Base-by-base conservation (phyloP, 2,797 vertebrate genomes). In the Sardinella longiceps region DNA sequence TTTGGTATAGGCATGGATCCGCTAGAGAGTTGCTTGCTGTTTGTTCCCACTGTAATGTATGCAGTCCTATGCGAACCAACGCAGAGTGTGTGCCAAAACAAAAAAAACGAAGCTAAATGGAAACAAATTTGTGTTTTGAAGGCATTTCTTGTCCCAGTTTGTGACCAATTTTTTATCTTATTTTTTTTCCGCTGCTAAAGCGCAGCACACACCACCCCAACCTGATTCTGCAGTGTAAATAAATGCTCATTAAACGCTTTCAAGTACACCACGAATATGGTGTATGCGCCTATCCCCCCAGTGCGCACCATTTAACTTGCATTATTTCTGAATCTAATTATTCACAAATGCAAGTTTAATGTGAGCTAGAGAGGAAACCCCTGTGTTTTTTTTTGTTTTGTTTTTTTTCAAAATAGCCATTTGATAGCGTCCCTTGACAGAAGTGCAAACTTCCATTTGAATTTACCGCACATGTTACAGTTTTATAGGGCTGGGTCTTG, bases 1-100 rank as follows among this genome's bases (percentile, higher is more conserved):
- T 50, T 93, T 94, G 93, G 95, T 93, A 94, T 46, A 5, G 5
- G 66, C 84, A 63, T 46, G 81, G 63, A 70, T 53, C 18, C 63
- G 18, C 63, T 53, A 23, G 51, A 53, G 51, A 70, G 11, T 3
- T 11, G 56, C 7, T 70, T 77, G 7, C 37, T 77, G 37, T 39
- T 77, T 4, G 28, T 18, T 5, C 3, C 18, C 10, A 10, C 39
- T 43, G 0, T 77, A 77, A 77, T 77, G 70, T 77, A 77, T 77
- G 70, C 70, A 77, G 12, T 43, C 70, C 70, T 77, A 20, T 77
- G 37, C 33, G 28, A 33, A 70, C n/a, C 5, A 48, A 48, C 11
- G 5, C 18, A 43, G 33, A 43, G 37, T 23, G 15, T 23, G 15
- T 33, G 6, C 30, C 66, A 37, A 74, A 74, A 74, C 30, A 74